phyloP scores from a whole-genome alignment of 2,797 vertebrate species.

The Synaphobranchus kaupii region DNA sequence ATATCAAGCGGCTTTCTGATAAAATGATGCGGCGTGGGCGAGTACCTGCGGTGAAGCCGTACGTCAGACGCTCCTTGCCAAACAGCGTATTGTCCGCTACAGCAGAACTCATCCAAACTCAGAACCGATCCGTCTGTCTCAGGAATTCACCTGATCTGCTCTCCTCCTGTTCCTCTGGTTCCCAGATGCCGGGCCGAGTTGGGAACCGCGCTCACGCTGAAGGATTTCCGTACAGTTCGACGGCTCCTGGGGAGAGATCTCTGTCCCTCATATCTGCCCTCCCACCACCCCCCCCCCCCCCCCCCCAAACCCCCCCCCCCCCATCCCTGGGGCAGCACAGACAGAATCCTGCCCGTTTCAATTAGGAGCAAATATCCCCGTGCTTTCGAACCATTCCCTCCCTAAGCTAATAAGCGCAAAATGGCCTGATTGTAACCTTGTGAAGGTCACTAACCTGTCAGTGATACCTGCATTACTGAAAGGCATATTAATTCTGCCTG shows the following conservation, averaged over 20 bases:
- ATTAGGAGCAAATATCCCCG: background rate
- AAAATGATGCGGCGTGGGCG: background rate
- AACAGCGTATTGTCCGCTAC: background rate
- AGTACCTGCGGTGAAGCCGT: background rate
- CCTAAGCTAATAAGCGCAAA: background rate
- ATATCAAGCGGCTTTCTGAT: background rate
- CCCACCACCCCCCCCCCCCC: background rate
- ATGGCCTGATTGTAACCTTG: constrained; percentile 12
- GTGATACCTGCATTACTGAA: constrained; percentile 9
- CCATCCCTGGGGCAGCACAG: background rate
- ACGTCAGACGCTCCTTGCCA: background rate
- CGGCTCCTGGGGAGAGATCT: background rate
- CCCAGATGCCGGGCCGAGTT: too few relatives aligned
- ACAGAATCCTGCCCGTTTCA: constrained; percentile 3
- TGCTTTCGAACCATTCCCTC: background rate
- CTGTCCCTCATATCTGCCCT: background rate
- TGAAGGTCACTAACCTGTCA: constrained; percentile 17
- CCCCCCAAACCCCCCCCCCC: too few relatives aligned
- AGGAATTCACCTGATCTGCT: background rate
- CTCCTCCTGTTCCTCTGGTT: background rate
- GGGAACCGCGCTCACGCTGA: background rate
- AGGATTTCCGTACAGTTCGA: background rate
- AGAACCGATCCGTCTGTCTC: background rate
- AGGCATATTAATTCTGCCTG: constrained; percentile 3
- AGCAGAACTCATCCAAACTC: background rate